A percentile compares a stretch with the other conserved stretches of the same genome.
Evolutionary conservation across 2,888 invertebrate species (phyloP).

Genomic region (Leptopilina drosophilae): DNA sequence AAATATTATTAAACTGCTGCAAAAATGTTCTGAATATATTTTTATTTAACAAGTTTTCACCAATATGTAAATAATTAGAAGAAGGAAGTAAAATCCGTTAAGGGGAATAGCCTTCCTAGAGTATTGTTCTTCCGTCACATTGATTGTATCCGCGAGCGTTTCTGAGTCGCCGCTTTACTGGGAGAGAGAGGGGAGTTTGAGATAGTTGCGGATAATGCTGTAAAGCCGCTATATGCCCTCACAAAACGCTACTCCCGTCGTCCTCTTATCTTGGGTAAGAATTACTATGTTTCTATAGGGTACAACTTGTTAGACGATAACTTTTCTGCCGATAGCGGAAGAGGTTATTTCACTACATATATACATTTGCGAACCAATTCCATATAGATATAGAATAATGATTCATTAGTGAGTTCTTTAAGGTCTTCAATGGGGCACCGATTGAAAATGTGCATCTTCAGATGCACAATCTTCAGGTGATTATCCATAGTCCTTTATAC

Average conservation of each 20-base stretch:
- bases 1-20: not conserved
- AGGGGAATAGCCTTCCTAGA: conserved; percentile 43
- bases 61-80: not conserved
- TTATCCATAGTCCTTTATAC: conserved; percentile 1
- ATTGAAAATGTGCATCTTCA: conserved; percentile 4
- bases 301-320: conserved; percentile 63
- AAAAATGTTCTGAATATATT: not conserved
- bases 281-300: conserved; percentile 60
- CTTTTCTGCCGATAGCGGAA: conserved; percentile 54
- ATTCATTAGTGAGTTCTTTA: conserved; percentile 2
- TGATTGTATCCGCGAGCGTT: conserved; percentile 42
- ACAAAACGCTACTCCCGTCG: conserved; percentile 51
- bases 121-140: conserved; percentile 55
- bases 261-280: conserved; percentile 58
- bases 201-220: conserved; percentile 48
- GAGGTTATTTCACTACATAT: conserved; percentile 50
- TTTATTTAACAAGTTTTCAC: not conserved
- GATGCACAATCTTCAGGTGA: conserved; percentile 13
- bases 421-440: too few species aligned
- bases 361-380: conserved; percentile 51
- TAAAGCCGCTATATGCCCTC: conserved; percentile 49
- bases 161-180: conserved; percentile 27
- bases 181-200: conserved; percentile 56
- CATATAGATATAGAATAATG: conserved; percentile 55
- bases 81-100: conserved; percentile 21